A percentile compares a stretch with the other conserved stretches of the same genome.
phyloP scores from a whole-genome alignment of 2,888 invertebrate species.

The Synanthedon myopaeformis region DNA sequence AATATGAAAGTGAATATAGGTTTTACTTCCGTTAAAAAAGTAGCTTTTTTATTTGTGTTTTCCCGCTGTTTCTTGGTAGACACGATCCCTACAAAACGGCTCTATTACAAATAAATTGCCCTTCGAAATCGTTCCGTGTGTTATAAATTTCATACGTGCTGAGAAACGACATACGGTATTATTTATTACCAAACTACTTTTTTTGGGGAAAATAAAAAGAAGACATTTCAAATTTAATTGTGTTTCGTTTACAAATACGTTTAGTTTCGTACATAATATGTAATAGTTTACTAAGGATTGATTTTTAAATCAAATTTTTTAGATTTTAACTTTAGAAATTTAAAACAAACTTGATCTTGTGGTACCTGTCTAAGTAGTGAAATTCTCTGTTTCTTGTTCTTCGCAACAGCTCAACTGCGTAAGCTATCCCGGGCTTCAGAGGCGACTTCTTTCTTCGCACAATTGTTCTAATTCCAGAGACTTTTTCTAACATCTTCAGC shows the following conservation, averaged over 20 bases:
- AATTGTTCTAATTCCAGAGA: too few relatives aligned
- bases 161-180: constrained; percentile 71
- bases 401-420: too few relatives aligned
- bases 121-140: constrained; percentile 56
- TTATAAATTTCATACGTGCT: constrained; percentile 71
- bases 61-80: constrained; percentile 20
- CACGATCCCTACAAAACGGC: constrained; percentile 33
- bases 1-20: too few relatives aligned
- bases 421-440: too few relatives aligned
- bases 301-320: constrained; percentile 1
- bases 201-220: constrained; percentile 57
- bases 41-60: background rate
- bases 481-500: too few relatives aligned
- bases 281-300: background rate
- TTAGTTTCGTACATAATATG: background rate
- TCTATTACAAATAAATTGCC: constrained; percentile 70
- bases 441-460: too few relatives aligned
- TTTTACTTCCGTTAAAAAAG: too few relatives aligned
- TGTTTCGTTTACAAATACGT: constrained; percentile 28
- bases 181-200: constrained; percentile 52
- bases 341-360: too few relatives aligned
- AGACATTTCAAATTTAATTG: constrained; percentile 66
- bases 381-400: too few relatives aligned
- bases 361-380: too few relatives aligned
- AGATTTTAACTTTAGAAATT: too few relatives aligned